A percentile compares a stretch with the other conserved stretches of the same genome.
phyloP scores from a whole-genome alignment of 1,140 invertebrate species.

The Chlorops oryzae region DNA sequence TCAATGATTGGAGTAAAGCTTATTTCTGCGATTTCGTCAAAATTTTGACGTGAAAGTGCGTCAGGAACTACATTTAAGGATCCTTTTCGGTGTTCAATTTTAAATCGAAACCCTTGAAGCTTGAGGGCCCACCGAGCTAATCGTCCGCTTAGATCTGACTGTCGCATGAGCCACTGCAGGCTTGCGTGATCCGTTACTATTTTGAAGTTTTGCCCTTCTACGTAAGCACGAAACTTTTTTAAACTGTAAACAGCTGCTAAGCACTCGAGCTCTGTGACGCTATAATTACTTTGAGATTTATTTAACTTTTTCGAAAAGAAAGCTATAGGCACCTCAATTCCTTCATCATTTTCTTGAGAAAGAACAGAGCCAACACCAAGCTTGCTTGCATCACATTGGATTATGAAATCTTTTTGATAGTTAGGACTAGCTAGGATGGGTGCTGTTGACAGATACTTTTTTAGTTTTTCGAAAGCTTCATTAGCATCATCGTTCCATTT shows the following conservation, averaged over 20 bases:
- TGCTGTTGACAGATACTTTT: constrained; percentile 25
- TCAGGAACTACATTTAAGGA: constrained; percentile 7
- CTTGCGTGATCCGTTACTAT: too few relatives aligned
- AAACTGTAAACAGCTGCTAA: too few relatives aligned
- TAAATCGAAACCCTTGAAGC: too few relatives aligned
- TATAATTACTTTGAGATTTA: neutral
- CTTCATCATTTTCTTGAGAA: constrained; percentile 24
- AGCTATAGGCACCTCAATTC: constrained; percentile 27
- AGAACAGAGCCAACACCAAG: constrained; percentile 36
- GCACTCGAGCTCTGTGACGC: neutral
- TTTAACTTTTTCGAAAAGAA: constrained; percentile 16
- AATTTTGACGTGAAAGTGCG: too few relatives aligned
- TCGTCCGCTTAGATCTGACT: constrained; percentile 48
- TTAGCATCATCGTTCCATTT: neutral
- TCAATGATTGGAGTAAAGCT: too few relatives aligned
- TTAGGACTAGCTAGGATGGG: constrained; percentile 38
- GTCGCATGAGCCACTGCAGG: constrained; percentile 46
- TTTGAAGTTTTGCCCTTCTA: too few relatives aligned
- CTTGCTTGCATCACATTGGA: too few relatives aligned
- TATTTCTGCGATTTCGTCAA: too few relatives aligned
- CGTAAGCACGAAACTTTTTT: too few relatives aligned
- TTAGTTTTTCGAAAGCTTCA: constrained; percentile 2
- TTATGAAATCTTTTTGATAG: constrained; percentile 31
- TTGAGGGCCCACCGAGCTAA: constrained; percentile 40
- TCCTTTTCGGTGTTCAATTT: constrained; percentile 4